Base-by-base conservation (phyloP, 2,113 vertebrate species). In the Psilopogon haemacephalus region DNA sequence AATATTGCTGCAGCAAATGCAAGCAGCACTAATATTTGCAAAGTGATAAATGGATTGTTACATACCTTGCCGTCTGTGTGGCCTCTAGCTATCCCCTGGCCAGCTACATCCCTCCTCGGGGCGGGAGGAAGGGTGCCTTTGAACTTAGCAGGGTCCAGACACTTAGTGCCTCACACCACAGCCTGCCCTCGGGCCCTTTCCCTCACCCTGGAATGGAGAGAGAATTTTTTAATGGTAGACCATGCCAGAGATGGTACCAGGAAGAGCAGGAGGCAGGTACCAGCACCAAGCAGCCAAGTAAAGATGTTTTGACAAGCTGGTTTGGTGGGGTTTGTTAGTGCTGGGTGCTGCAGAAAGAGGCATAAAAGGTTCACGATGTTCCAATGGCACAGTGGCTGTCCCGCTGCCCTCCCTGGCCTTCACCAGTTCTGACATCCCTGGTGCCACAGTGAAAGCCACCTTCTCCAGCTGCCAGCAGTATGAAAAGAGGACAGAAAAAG, bases 1-100 rank as follows among this genome's bases (percentile, higher is more conserved):
- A 97, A 96, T 94, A 97, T 71, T 70, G 93, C 90, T 35, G 75
- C 86, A 89, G 89, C 93, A 95, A 95, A 80, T 88, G 71, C 56
- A 71, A 92, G 86, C 95, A 95, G 92, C 88, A 89, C 89, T 95
- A 95, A 95, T 96, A 92, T 96, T 95, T 95, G 93, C 94, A 94
- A 96, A 96, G 86, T 79, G 86, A 95, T 95, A 96, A 92, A 95
- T 95, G 94, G 89, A 93, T 89, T 95, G 86, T 71, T 94, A 85
- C 75, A 88, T 94, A 95, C 87, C 92, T 93, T 96, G 93, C 84
- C 8, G 46, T 72, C 90, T 84, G 93, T 87, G 92, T 95, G 70
- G 87, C 88, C 95, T 96, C 79, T 86, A 82, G 92, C 92, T 88
- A 95, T 95, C 93, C 75, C 83, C 77, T 0, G 65, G 58, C 63